These are phyloP conservation scores for Zeuzera pyrina DNA, from an alignment of 2,888 invertebrate genomes.

Conservation along the genomic window DNA sequence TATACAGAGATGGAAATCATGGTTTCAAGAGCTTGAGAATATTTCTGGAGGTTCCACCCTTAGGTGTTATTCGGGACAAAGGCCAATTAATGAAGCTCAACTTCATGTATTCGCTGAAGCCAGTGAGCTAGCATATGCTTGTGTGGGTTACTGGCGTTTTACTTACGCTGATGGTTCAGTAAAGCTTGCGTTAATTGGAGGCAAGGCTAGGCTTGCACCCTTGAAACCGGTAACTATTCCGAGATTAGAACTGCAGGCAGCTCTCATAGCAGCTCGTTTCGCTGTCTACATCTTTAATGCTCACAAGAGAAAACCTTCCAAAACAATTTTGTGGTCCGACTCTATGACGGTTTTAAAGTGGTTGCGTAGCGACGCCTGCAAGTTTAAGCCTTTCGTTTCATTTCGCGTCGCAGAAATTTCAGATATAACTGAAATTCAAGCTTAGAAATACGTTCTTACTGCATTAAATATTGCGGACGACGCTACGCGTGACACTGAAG, in stretches of 20 bases:
- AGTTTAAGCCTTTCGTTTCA: not conserved
- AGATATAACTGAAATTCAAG: no score
- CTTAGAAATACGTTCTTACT: not conserved
- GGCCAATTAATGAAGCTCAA: no score
- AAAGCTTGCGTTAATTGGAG: no score
- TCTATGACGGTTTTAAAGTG: not conserved
- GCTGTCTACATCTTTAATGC: not conserved
- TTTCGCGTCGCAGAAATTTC: not conserved
- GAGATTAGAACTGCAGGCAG: not conserved
- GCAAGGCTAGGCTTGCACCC: not conserved
- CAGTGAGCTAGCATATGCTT: not conserved
- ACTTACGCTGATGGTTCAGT: no score
- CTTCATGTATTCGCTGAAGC: not conserved
- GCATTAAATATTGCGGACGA: not conserved
- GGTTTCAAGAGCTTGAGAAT: no score
- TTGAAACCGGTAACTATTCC: not conserved
- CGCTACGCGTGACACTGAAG: no score
- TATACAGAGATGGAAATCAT: no score
- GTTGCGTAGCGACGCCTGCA: not conserved
- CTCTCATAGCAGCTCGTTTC: not conserved
- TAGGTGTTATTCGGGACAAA: no score
- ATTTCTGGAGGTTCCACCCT: no score
- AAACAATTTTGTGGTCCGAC: not conserved
- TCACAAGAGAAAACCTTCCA: no score
- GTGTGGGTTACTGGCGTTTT: not conserved